These are phyloP conservation scores for Drosophila kikkawai DNA, from an alignment of 1,140 invertebrate species.

Conservation along the genomic window DNA sequence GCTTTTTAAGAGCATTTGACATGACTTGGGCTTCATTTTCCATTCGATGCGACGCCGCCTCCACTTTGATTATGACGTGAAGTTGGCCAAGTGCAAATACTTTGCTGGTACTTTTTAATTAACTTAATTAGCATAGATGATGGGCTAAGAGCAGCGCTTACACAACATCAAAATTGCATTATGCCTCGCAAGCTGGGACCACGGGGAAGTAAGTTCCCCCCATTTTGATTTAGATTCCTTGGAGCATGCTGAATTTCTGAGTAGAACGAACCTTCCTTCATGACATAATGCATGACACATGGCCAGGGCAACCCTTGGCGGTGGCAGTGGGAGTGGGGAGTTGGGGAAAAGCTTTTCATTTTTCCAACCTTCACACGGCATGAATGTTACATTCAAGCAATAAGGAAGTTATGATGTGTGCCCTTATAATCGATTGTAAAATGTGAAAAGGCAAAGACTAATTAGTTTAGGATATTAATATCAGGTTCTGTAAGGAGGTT, in stretches of 20 bases:
- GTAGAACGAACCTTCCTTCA: conserved; percentile 41
- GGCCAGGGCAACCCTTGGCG: conserved; percentile 6
- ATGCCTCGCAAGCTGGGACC: conserved; percentile 37
- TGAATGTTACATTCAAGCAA: conserved; percentile 21
- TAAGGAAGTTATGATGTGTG: conserved; percentile 2
- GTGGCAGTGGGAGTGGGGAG: background rate
- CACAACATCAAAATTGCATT: conserved; percentile 81
- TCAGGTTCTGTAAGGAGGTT: background rate
- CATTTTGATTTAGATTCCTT: conserved; percentile 52
- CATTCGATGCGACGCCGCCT: conserved; percentile 68
- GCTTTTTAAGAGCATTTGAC: conserved; percentile 81
- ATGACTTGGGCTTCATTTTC: conserved; percentile 78
- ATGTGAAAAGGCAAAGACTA: conserved; percentile 8
- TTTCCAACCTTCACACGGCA: background rate
- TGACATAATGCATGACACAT: conserved; percentile 52
- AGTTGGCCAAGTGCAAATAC: conserved; percentile 82
- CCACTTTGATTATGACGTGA: conserved; percentile 81
- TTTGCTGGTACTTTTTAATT: conserved; percentile 83
- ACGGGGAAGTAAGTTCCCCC: background rate
- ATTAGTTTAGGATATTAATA: conserved; percentile 6
- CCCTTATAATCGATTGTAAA: conserved; percentile 30
- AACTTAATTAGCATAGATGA: conserved; percentile 83
- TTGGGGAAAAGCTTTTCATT: conserved; percentile 16
- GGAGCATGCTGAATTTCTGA: conserved; percentile 47
- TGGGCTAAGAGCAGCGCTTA: conserved; percentile 77